Evolutionary conservation across 92 coral and sea anemone species (phyloP), one percentile per base, ranked within the genome.

Genomic region (Phenganax subtilis): DNA sequence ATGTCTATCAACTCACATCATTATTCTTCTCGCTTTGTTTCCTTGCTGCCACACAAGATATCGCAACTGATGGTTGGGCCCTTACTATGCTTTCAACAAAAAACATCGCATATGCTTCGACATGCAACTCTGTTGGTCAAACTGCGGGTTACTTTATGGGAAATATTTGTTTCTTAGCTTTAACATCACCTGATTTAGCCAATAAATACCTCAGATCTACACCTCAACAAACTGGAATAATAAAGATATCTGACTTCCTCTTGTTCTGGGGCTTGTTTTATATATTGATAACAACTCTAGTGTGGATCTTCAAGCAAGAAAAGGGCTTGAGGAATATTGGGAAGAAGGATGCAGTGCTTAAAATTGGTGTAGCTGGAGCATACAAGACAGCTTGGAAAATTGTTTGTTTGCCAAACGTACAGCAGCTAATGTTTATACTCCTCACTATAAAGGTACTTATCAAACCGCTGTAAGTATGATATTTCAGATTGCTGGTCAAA

Each of bases 41-140:
- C 75, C 89, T 94, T 10, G 90, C 98, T 59, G 98, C 98, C 37
- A 94, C 98, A 25, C 98, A 94, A 85, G 98, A 94, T 75, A 92
- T 94, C 60, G 98, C 97, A 14, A 97, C 92, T 10, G 98, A 94
- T 76, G 98, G 98, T 57, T 94, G 98, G 98, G 98, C 98, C 7
- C 88, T 94, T 6, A 94, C 98, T 0, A 94, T 94, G 98, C 89
- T 94, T 7, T 90, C 98, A 1, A 81, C 90, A n/a, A 88, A 86
- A 68, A 92, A 94, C 82, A 94, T 94, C n/a, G 98, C 91, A 59
- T 94, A 90, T 89, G 98, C 98, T 1, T 94, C 98, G 1, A 94
- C 98, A 6, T 94, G 98, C 75, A 94, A 94, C 72, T 88, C 96
- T 51, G 91, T 94, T 62, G 98, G 97, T 9, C 97, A 94, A 80